Base-by-base conservation (phyloP, 2,113 vertebrate genomes). In the Silurus asotus region DNA sequence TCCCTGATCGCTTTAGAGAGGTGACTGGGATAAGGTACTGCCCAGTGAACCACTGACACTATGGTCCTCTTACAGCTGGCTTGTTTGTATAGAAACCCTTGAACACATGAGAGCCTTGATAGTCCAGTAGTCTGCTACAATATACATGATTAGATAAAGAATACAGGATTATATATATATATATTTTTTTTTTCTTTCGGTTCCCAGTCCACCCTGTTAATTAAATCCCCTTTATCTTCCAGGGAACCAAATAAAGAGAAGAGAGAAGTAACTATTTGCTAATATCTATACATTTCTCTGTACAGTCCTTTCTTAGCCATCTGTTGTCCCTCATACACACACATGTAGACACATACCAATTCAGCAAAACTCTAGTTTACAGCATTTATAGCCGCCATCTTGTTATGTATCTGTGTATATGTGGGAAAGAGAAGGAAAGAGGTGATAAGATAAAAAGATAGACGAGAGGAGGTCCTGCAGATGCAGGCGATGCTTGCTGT, bases 371-470 rank as follows among this genome's bases (percentile, higher is more conserved):
- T 55, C 58, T 83, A 13, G 45, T 72, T 37, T 74, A 58, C 53
- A 61, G 61, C 25, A 55, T 84, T 58, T n/a, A 45, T 20, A 49
- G 23, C 45, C 48, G 23, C 45, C 48, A 88, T 84, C 37, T 84
- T 75, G 37, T 85, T 53, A 69, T 87, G 77, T 77, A 80, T 84
- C 48, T 89, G 53, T 78, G 88, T 59, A 78, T 64, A 65, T 74
- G 23, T 82, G 64, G 58, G 59, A 65, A 48, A 28, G 62, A 81
- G 86, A 75, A 67, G 45, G 55, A 81, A 75, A 82, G 28, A 88
- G 86, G 84, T 86, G 88, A 76, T 87, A 84, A 86, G 58, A 81
- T 82, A 80, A 75, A 88, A 87, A 87, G 74, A 90, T 88, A 87
- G 84, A 88, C 59, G 69, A 25, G 64, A 87, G 11, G 28, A 82